These are phyloP conservation scores for Altica lythri DNA, from an alignment of 2,888 invertebrate species.

Conservation along the genomic window DNA sequence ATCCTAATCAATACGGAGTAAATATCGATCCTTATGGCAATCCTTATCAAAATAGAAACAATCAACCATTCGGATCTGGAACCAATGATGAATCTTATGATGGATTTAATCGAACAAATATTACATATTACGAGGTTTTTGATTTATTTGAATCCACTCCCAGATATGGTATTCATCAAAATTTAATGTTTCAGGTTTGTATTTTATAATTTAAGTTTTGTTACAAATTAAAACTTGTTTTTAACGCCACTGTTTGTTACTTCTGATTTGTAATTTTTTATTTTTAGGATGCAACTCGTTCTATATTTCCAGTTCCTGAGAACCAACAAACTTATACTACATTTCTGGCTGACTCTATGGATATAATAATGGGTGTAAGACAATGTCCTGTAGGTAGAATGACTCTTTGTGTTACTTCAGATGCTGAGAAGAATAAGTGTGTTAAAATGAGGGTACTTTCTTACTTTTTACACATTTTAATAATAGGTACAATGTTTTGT, in stretches of 20 bases:
- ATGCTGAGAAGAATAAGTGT: slow-evolving; percentile 88
- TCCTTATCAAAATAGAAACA: slow-evolving; percentile 22
- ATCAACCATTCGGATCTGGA: no score
- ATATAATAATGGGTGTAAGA: slow-evolving; percentile 74
- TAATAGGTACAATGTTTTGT: slow-evolving; percentile 1
- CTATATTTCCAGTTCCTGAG: slow-evolving; percentile 69
- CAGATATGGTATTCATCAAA: slow-evolving; percentile 69
- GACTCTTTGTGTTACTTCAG: slow-evolving; percentile 89
- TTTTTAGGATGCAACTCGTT: slow-evolving; percentile 72
- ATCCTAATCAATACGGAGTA: slow-evolving; percentile 49
- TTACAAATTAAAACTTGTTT: background rate
- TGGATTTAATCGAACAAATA: slow-evolving; percentile 38
- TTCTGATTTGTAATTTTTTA: slow-evolving; percentile 11
- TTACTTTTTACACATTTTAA: slow-evolving; percentile 2
- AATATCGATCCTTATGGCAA: slow-evolving; percentile 51
- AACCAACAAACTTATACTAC: slow-evolving; percentile 76
- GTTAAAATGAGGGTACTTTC: slow-evolving; percentile 80
- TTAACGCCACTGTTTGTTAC: slow-evolving; percentile 1
- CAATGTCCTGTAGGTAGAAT: slow-evolving; percentile 86
- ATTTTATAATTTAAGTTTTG: no score
- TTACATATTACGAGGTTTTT: slow-evolving; percentile 64
- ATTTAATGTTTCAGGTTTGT: slow-evolving; percentile 83
- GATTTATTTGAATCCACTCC: slow-evolving; percentile 75
- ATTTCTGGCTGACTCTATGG: slow-evolving; percentile 71
- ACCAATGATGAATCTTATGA: slow-evolving; percentile 22